Percentiles rank a stretch among this genome's conserved stretches.
These are phyloP conservation scores for Tridacna crocea DNA, from an alignment of 2,888 invertebrate genomes.

Conservation along the genomic window DNA sequence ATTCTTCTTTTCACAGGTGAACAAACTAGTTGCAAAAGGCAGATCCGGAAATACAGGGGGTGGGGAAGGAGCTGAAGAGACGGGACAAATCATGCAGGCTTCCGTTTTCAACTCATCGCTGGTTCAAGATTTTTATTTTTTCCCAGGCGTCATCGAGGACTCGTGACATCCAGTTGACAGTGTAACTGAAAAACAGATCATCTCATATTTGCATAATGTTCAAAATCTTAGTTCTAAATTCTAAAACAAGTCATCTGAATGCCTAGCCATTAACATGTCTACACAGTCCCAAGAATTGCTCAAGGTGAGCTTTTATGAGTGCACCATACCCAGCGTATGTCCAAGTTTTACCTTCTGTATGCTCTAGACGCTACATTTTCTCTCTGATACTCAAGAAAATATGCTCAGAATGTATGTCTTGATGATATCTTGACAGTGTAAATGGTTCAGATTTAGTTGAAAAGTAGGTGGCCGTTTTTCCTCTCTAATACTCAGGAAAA, in stretches of 20 bases:
- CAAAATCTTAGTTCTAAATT: too few relatives aligned
- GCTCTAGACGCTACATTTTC: too few relatives aligned
- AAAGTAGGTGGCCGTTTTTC: too few relatives aligned
- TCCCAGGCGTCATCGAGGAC: slow-evolving; percentile 52
- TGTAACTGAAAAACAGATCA: not conserved
- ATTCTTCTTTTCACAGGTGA: slow-evolving; percentile 54
- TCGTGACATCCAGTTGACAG: not conserved
- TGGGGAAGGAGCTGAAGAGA: not conserved
- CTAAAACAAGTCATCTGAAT: too few relatives aligned
- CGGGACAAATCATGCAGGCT: slow-evolving; percentile 52
- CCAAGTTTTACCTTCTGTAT: not conserved
- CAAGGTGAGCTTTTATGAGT: not conserved
- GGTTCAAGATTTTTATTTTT: slow-evolving; percentile 60
- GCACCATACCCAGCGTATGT: not conserved
- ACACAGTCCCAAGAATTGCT: too few relatives aligned
- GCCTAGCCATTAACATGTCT: too few relatives aligned
- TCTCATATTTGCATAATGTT: too few relatives aligned
- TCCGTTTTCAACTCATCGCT: slow-evolving; percentile 56
- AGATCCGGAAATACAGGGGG: slow-evolving; percentile 26
- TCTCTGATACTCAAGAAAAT: too few relatives aligned
- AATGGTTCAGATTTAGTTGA: too few relatives aligned
- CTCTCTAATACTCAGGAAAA: too few relatives aligned
- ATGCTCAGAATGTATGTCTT: too few relatives aligned
- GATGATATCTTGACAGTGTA: too few relatives aligned
- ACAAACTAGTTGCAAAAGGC: slow-evolving; percentile 60